Percentiles rank a stretch among this genome's conserved stretches.
Conservation (phyloP, 92 coral and sea anemone genomes). For the Pocillopora grandis region DNA sequence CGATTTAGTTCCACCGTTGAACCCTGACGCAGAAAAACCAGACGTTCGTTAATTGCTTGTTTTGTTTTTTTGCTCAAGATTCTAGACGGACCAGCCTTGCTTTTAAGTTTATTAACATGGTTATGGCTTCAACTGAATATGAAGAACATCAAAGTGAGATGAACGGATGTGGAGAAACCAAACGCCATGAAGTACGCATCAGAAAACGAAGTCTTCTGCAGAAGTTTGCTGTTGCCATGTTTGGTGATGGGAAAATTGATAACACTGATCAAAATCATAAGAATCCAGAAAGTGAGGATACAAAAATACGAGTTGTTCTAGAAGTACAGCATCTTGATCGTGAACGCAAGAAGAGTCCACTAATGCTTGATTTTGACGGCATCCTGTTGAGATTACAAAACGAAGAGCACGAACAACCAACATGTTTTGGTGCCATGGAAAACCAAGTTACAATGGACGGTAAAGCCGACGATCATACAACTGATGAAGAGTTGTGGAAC, state of each 20-base stretch:
- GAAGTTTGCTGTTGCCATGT: background rate
- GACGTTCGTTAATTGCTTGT: no score
- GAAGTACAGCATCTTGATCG: background rate
- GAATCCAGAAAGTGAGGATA: background rate
- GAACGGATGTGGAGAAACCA: background rate
- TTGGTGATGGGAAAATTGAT: background rate
- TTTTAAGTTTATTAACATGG: no score
- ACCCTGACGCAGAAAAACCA: no score
- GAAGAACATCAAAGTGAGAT: no score
- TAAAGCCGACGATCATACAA: background rate
- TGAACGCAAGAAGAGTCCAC: constrained; percentile 16
- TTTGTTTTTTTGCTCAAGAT: no score
- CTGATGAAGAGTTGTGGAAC: background rate
- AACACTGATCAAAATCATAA: no score
- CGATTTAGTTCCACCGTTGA: no score
- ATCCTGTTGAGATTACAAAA: background rate
- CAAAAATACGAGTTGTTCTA: background rate
- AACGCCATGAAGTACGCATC: background rate
- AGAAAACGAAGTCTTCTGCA: background rate
- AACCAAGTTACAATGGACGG: background rate
- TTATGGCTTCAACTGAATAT: no score
- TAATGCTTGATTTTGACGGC: constrained; percentile 1
- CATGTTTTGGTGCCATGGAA: background rate
- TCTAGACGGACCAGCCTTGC: no score
- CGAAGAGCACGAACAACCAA: background rate